Percentiles rank a stretch among this genome's conserved stretches.
These are phyloP conservation scores for Cylas formicarius DNA, from an alignment of 1,140 invertebrate genomes.

Conservation along the genomic window DNA sequence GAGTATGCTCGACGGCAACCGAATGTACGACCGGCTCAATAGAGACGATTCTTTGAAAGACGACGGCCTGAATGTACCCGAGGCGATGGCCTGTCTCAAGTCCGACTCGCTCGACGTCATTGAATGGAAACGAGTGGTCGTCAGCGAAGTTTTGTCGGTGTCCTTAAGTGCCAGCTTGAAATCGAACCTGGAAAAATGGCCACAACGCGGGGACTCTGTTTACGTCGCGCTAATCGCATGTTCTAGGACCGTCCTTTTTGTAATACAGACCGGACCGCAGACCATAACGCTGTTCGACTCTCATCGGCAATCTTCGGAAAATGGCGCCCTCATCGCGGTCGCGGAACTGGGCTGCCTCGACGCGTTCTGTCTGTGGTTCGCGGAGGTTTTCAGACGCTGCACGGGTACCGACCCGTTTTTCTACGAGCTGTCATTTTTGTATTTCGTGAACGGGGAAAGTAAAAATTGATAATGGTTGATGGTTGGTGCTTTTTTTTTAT, in stretches of 20 bases:
- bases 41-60: conserved; percentile 28
- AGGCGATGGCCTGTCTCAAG: conserved; percentile 32
- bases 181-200: conserved; percentile 31
- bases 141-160: no score
- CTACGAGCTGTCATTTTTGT: conserved; percentile 39
- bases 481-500: no score
- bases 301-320: conserved; percentile 34
- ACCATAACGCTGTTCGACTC: conserved; percentile 38
- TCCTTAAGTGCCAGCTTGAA: conserved; percentile 32
- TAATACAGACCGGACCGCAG: conserved; percentile 30
- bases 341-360: conserved; percentile 22
- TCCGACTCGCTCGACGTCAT: conserved; percentile 24
- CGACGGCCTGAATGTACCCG: conserved; percentile 38
- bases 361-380: conserved; percentile 35
- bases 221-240: conserved; percentile 37
- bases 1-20: conserved; percentile 37
- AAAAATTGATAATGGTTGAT: no score
- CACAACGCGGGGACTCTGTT: conserved; percentile 26
- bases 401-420: conserved; percentile 31
- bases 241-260: conserved; percentile 35
- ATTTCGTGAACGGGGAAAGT: conserved; percentile 26
- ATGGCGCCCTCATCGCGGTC: conserved; percentile 35
- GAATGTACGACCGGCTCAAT: conserved; percentile 34
- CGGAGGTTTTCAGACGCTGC: conserved; percentile 26
- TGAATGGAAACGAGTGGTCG: conserved; percentile 32